Evolutionary conservation across 2,113 vertebrate species (phyloP), one percentile per base, ranked within the genome.

Genomic region (Holacanthus passer): DNA sequence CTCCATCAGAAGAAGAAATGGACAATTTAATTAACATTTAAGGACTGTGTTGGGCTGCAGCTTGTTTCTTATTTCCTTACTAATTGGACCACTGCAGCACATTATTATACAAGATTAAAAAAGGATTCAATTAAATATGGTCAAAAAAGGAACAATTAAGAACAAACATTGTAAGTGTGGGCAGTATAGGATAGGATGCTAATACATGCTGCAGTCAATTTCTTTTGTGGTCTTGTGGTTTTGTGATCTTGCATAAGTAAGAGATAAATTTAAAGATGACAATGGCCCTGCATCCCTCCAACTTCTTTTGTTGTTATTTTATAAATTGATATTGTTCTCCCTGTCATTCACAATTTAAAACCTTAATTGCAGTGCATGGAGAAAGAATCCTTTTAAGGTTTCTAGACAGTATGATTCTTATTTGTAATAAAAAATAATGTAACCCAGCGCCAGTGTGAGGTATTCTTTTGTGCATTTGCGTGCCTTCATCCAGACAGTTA

Each of bases 1-100:
- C 45, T 22, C 32, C 7, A 59, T 91, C 90, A 87, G 90, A 90
- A 88, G 89, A 84, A 60, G 41, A 48, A 52, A 53, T 59, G 27
- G 20, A 11, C 56, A 80, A 84, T 86, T 85, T 60, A 73, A 86
- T 89, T 83, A 72, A 81, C 52, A 41, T 73, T 67, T 66, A 75
- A 45, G 22, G 13, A 39, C 39, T 53, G n/a, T 47, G 48, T 41
- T 65, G 31, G 37, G 58, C 43, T 16, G 31, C 35, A 41, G 63
- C 43, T 71, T 24, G 63, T 82, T 74, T 84, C 55, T 10, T 12
- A 47, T 83, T 88, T 69, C 13, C 71, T 81, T 29, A 35, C 19
- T 81, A 83, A 81, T 47, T 79, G 63, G 39, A 64, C n/a, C 29
- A 22, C 31, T 55, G 62, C 47, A 58, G 53, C 10, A 35, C 6